Conservation (phyloP, 2,888 invertebrate species). For the Cryptus viduatorius region DNA sequence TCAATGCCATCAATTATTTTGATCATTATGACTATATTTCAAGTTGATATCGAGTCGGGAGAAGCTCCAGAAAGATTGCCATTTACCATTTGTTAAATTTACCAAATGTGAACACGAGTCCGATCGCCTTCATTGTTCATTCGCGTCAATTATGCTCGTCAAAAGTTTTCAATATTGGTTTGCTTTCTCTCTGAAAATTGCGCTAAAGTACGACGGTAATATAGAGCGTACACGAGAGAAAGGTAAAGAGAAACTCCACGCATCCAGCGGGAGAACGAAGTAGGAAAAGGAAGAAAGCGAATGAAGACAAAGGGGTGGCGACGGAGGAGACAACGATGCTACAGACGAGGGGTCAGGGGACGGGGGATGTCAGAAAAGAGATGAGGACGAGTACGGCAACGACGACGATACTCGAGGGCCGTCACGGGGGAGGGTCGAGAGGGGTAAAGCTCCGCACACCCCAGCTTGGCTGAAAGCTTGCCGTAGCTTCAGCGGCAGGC, state of each 20-base stretch:
- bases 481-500: constrained; percentile 39
- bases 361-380: constrained; percentile 5
- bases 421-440: constrained; percentile 25
- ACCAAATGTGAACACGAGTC: not conserved
- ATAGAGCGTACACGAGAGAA: not conserved
- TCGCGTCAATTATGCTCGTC: not conserved
- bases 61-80: not conserved
- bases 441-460: constrained; percentile 38
- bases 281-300: constrained; percentile 6
- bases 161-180: not conserved
- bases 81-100: too few species aligned
- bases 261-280: constrained; percentile 8
- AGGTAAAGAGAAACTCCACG: not conserved
- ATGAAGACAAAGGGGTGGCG: constrained; percentile 12
- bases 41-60: not conserved
- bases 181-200: constrained; percentile 20
- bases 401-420: constrained; percentile 53
- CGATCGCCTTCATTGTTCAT: not conserved
- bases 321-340: constrained; percentile 13
- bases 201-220: not conserved
- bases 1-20: too few species aligned
- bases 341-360: not conserved
- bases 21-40: too few species aligned
- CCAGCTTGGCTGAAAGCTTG: not conserved
- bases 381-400: constrained; percentile 41